Conservation (phyloP, 1,140 invertebrate genomes). For the Lucilia sericata region DNA sequence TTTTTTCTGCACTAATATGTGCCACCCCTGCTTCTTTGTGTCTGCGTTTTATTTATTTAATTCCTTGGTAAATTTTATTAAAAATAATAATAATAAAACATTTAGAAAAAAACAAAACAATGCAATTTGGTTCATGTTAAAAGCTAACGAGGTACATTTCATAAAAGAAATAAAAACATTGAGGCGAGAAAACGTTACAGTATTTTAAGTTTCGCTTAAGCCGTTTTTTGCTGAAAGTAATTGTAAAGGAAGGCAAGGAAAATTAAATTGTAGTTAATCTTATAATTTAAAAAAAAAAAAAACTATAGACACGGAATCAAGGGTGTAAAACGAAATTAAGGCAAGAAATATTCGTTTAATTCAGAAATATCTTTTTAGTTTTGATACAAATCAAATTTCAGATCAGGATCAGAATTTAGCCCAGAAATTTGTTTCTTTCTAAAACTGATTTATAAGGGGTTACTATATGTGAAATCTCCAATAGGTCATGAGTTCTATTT, state of each 20-base stretch:
- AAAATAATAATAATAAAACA: neutral
- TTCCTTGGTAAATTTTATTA: neutral
- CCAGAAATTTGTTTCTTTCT: too few species aligned
- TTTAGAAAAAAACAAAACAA: neutral
- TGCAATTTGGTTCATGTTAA: neutral
- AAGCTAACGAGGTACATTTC: neutral
- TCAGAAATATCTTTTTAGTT: too few species aligned
- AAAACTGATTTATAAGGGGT: too few species aligned
- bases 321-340: too few species aligned
- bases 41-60: neutral
- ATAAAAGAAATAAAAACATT: constrained; percentile 1
- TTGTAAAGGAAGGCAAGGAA: neutral
- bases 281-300: too few species aligned
- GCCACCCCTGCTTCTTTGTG: neutral
- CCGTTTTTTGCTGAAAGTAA: neutral
- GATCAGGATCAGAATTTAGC: too few species aligned
- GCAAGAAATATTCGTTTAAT: too few species aligned
- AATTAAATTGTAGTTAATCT: neutral
- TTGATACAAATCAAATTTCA: too few species aligned
- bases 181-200: constrained; percentile 1
- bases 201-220: neutral
- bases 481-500: too few species aligned
- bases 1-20: neutral
- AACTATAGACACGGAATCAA: too few species aligned
- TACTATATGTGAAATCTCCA: too few species aligned